Conservation (phyloP, 2,888 invertebrate genomes). For the Rhingia campestris region DNA sequence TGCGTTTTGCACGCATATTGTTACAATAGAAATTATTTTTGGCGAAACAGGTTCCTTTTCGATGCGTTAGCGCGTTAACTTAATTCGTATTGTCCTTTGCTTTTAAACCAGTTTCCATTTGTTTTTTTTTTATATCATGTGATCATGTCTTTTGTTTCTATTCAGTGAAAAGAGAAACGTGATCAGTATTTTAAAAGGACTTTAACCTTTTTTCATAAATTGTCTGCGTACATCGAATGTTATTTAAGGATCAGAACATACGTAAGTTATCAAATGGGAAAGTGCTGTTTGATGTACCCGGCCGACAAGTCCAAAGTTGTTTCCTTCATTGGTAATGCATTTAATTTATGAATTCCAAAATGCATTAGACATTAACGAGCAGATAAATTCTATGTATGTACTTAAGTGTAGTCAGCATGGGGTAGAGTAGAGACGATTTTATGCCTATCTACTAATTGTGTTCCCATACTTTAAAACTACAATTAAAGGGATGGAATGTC, state of each 20-base stretch:
- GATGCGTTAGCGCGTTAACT: slow-evolving; percentile 33
- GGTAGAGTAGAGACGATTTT: slow-evolving; percentile 3
- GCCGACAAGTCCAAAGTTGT: background rate
- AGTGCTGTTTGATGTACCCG: background rate
- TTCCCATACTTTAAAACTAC: slow-evolving; percentile 24
- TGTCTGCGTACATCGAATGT: background rate
- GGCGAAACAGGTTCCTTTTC: slow-evolving; percentile 61
- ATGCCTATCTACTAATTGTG: background rate
- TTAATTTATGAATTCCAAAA: background rate
- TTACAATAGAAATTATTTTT: slow-evolving; percentile 36
- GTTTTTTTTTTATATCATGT: slow-evolving; percentile 4
- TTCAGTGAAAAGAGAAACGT: slow-evolving; percentile 27
- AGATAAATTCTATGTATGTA: background rate
- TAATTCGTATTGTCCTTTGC: slow-evolving; percentile 45
- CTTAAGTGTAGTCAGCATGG: slow-evolving; percentile 31
- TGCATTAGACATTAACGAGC: background rate
- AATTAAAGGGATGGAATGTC: slow-evolving; percentile 33
- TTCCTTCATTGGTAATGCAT: background rate
- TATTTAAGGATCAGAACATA: background rate
- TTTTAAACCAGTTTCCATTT: slow-evolving; percentile 56
- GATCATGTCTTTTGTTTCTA: slow-evolving; percentile 19
- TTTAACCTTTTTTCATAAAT: slow-evolving; percentile 11
- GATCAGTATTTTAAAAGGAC: slow-evolving; percentile 29
- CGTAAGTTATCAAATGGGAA: slow-evolving; percentile 7
- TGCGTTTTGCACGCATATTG: slow-evolving; percentile 7